phyloP scores from a whole-genome alignment of 2,113 vertebrate genomes.

The Euleptes europaea region DNA sequence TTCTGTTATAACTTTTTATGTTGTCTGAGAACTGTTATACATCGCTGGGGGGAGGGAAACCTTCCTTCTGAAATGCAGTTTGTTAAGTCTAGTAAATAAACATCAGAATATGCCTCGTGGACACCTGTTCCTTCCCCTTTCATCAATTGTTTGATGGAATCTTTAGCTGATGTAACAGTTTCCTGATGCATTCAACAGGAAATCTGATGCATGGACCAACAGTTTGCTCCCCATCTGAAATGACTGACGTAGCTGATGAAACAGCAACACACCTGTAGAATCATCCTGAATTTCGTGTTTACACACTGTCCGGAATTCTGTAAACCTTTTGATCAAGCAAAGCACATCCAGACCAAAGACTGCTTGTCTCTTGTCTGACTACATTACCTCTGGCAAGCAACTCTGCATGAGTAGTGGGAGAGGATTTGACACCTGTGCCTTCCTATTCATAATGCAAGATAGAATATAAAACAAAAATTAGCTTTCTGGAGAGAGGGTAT shows the following conservation, averaged over 20 bases:
- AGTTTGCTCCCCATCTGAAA: background rate
- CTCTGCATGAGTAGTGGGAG: background rate
- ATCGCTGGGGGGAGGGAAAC: too few relatives aligned
- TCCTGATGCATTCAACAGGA: background rate
- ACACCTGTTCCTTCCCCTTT: background rate
- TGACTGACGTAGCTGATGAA: background rate
- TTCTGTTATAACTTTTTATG: too few relatives aligned
- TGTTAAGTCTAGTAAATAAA: too few relatives aligned
- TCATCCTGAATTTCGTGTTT: background rate
- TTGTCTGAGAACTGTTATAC: too few relatives aligned
- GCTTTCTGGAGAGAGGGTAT: background rate
- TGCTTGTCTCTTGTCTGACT: background rate
- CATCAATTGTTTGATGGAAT: background rate
- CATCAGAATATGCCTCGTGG: too few relatives aligned
- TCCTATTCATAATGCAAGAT: background rate
- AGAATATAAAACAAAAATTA: background rate
- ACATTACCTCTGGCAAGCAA: background rate
- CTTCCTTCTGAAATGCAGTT: too few relatives aligned
- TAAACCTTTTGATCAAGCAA: background rate
- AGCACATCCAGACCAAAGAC: background rate
- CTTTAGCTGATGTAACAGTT: background rate
- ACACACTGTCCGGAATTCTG: background rate
- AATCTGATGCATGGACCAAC: background rate
- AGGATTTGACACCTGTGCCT: background rate
- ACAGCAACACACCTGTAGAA: slow-evolving; percentile 3